Base-by-base conservation (phyloP, 2,888 invertebrate species). In the Aspidiotus rigidus region DNA sequence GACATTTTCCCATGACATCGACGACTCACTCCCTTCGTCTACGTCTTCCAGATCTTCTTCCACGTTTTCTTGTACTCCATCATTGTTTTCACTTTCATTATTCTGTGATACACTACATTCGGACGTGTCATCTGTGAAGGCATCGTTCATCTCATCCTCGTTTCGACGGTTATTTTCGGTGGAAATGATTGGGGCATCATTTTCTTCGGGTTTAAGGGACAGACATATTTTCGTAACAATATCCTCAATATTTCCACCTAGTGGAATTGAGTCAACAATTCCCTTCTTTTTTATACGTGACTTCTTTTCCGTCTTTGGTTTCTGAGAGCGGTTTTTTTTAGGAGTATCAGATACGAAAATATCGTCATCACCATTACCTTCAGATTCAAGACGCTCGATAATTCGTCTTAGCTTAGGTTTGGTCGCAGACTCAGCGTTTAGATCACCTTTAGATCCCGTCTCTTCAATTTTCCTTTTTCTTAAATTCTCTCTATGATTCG, bases 401-500 rank as follows among this genome's bases (percentile, higher is more conserved):
- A 39, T 6, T 49, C 15, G 64, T 7, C 7, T 67, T 55, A 54
- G 55, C 39, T 53, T 59, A 0, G 67, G 28, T 60, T 67, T 67
- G 10, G 42, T 59, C 13, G 15, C 16, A n/a, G 28, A 42, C 39
- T 59, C 57, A 13, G 59, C 15, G 15, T 55, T 41, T 5, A 28
- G 5, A 28, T 28, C 28, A 28, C 8, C n/a, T n/a, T 15, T 56
- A 28, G n/a, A 42, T 6, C 8, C 49, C 13, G 56, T 13, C 8
- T 70, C 61, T 54, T 64, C 59, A 13, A 11, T 11, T 64, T 62
- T 70, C 11, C 60, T 56, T 64, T 70, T 70, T 13, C 11, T 11
- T 5, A 63, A 15, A 55, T 70, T 64, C 40, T 70, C 70, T 42
- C 53, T 64, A 55, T 66, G 56, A 49, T 7, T 53, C 11, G 73